A percentile compares a stretch with the other conserved stretches of the same genome.
Evolutionary conservation across 1,140 invertebrate genomes (phyloP).

Genomic region (Ceratina japonica): DNA sequence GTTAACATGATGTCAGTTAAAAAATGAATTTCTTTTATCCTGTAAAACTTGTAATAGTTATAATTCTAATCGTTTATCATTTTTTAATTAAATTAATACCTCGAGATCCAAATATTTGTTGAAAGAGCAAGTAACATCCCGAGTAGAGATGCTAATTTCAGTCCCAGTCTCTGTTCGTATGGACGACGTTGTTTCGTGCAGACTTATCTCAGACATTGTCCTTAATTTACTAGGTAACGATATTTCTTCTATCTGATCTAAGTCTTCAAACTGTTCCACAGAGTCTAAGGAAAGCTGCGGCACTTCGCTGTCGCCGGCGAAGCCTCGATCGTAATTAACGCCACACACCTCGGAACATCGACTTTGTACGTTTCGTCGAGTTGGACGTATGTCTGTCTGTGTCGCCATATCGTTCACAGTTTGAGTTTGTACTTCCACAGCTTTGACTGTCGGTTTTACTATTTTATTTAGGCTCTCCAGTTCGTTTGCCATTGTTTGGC

Average conservation of each 20-base stretch:
- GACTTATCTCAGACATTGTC: conserved; percentile 77
- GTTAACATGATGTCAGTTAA: too few species aligned
- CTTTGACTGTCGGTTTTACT: conserved; percentile 59
- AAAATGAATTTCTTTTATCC: too few species aligned
- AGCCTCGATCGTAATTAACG: conserved; percentile 25
- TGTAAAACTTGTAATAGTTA: too few species aligned
- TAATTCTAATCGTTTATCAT: not conserved
- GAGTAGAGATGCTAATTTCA: conserved; percentile 77
- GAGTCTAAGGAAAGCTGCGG: conserved; percentile 69
- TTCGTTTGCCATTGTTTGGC: conserved; percentile 16
- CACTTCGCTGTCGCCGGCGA: conserved; percentile 50
- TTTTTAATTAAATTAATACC: conserved; percentile 49
- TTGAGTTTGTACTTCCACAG: conserved; percentile 77
- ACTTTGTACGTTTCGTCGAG: conserved; percentile 54
- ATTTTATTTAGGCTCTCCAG: conserved; percentile 30
- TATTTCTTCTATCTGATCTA: conserved; percentile 72
- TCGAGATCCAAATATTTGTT: conserved; percentile 77
- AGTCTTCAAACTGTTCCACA: conserved; percentile 70
- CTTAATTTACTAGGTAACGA: conserved; percentile 74
- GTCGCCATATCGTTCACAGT: conserved; percentile 78
- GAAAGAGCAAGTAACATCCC: conserved; percentile 77
- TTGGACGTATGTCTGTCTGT: conserved; percentile 70
- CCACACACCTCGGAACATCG: conserved; percentile 59
- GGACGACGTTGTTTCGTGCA: conserved; percentile 78
- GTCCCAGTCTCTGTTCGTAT: conserved; percentile 78